phyloP scores from a whole-genome alignment of 2,797 vertebrate genomes.

The Eupleurogrammus muticus region DNA sequence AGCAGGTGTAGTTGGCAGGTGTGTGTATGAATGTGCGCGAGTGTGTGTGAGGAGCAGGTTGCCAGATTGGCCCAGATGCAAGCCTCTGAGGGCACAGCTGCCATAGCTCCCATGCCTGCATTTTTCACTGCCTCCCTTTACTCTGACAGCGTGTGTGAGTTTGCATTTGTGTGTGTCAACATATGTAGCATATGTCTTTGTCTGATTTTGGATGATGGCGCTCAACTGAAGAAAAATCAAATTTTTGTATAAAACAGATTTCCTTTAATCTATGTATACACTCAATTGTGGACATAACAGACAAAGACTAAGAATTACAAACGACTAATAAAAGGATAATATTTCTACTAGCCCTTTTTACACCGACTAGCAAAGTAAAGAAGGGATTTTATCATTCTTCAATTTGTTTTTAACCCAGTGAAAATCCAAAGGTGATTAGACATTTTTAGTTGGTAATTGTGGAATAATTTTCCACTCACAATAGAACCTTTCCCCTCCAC shows the following conservation, averaged over 20 bases:
- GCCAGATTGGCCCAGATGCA: slow-evolving; percentile 79
- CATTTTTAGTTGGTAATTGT: no score
- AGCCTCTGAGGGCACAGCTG: slow-evolving; percentile 78
- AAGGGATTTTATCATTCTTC: no score
- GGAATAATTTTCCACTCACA: no score
- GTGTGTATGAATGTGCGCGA: slow-evolving; percentile 32
- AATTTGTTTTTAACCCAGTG: no score
- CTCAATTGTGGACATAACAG: not conserved
- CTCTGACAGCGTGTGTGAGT: slow-evolving; percentile 50
- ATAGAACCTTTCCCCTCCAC: no score
- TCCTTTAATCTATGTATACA: slow-evolving; percentile 9
- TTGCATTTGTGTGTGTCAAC: slow-evolving; percentile 2
- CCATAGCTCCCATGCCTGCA: slow-evolving; percentile 55
- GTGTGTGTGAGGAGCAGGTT: slow-evolving; percentile 50
- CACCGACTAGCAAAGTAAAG: no score
- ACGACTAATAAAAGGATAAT: no score
- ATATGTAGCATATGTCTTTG: slow-evolving; percentile 15
- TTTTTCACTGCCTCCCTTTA: slow-evolving; percentile 64
- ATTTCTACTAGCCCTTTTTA: no score
- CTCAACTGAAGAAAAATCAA: slow-evolving; percentile 20
- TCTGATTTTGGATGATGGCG: slow-evolving; percentile 20
- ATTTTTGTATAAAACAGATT: not conserved
- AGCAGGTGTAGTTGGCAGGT: slow-evolving; percentile 71
- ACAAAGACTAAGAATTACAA: no score
- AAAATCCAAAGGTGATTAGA: no score